Evolutionary conservation across 2,797 vertebrate species (phyloP).

Genomic region (Phalanger gymnotis): DNA sequence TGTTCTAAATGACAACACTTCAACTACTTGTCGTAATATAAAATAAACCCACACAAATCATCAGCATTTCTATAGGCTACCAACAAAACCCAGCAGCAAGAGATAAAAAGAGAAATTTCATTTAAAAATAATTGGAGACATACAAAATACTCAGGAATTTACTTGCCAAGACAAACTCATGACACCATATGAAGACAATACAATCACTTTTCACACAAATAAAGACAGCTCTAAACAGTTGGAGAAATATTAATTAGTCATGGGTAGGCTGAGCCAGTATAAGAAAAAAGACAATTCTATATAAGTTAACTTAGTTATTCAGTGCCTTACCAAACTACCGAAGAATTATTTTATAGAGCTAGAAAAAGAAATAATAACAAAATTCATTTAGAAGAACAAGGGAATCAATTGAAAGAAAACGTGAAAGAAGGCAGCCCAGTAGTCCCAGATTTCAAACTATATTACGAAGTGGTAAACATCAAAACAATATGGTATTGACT

Average conservation of each 20-base stretch:
- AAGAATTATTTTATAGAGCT: neutral
- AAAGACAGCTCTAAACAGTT: neutral
- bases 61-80: neutral
- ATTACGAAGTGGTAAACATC: neutral
- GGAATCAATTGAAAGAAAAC: neutral
- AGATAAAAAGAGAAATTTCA: neutral
- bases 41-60: no score
- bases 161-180: neutral
- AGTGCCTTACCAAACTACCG: neutral
- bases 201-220: neutral
- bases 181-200: neutral
- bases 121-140: neutral
- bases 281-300: neutral
- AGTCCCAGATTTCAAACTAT: neutral
- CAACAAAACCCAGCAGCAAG: neutral
- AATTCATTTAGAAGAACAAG: neutral
- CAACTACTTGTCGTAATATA: neutral
- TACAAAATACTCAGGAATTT: neutral
- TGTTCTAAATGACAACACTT: neutral
- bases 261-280: neutral
- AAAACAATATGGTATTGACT: neutral
- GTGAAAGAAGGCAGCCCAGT: neutral
- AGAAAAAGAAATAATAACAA: neutral
- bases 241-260: neutral
- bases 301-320: neutral